A percentile compares a stretch with the other conserved stretches of the same genome.
Evolutionary conservation across 2,113 vertebrate genomes (phyloP).

Genomic region (Craseonycteris thonglongyai): DNA sequence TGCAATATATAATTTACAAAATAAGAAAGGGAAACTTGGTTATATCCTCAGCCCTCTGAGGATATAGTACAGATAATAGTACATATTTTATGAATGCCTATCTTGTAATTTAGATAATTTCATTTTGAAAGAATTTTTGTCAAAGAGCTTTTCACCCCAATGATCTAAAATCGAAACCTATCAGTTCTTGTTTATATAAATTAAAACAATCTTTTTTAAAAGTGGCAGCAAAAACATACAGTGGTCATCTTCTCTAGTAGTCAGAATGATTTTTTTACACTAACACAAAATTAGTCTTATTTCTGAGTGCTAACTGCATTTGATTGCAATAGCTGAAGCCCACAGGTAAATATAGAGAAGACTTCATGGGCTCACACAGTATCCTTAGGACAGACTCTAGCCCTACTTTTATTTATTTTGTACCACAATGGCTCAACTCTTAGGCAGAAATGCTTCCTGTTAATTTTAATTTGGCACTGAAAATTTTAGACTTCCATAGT

Average conservation of each 20-base stretch:
- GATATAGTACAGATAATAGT: background rate
- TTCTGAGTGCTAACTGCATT: background rate
- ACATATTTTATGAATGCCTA: constrained; percentile 13
- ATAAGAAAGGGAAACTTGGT: background rate
- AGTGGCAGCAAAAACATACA: background rate
- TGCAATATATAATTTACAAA: constrained; percentile 14
- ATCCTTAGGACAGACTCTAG: accelerated
- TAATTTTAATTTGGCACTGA: background rate
- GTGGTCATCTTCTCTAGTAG: background rate
- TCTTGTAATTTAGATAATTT: constrained; percentile 9
- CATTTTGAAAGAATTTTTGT: background rate
- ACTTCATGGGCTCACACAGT: background rate
- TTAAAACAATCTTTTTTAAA: background rate
- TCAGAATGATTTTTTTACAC: background rate
- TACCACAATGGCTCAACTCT: background rate
- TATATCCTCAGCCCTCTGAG: background rate
- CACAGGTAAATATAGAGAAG: background rate
- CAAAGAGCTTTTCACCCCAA: background rate
- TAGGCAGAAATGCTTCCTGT: background rate
- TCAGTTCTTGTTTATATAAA: background rate
- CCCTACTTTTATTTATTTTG: background rate
- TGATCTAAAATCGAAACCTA: background rate
- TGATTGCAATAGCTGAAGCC: no score
- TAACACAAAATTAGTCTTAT: background rate
- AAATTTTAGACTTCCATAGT: background rate